A percentile compares a stretch with the other conserved stretches of the same genome.
phyloP scores from a whole-genome alignment of 2,797 vertebrate species.

The Scarus forsteni region DNA sequence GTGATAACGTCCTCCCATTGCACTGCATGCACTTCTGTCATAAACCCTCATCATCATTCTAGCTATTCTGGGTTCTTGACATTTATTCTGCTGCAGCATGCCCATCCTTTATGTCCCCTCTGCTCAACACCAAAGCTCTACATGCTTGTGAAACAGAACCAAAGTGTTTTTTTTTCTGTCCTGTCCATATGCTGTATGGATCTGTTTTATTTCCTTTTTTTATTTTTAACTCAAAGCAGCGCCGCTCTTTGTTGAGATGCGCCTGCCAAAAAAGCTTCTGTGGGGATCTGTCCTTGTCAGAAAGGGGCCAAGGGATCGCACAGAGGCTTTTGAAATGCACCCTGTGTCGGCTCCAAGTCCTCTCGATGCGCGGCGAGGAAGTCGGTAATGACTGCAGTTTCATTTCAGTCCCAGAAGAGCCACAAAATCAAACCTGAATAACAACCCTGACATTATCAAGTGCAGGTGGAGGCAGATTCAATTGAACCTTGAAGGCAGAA shows the following conservation, averaged over 20 bases:
- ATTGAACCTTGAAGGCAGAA: constrained; percentile 21
- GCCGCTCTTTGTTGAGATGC: constrained; percentile 17
- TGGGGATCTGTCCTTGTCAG: constrained; percentile 44
- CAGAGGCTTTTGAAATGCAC: constrained; percentile 57
- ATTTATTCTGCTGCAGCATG: constrained; percentile 38
- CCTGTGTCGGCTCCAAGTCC: constrained; percentile 24
- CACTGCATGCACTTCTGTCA: constrained; percentile 64
- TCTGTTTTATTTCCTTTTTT: constrained; percentile 21
- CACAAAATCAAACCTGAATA: constrained; percentile 53
- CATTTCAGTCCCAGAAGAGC: constrained; percentile 40
- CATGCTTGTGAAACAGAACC: constrained; percentile 8
- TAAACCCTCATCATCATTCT: constrained; percentile 61
- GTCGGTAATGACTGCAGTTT: constrained; percentile 39
- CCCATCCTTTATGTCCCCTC: constrained; percentile 7
- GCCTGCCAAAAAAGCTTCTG: constrained; percentile 33
- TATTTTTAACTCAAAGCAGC: constrained; percentile 25
- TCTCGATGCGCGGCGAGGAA: constrained; percentile 19
- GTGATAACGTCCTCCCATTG: constrained; percentile 49
- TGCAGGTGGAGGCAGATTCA: constrained; percentile 15
- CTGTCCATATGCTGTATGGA: neutral
- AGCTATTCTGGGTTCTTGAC: constrained; percentile 33
- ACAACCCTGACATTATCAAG: constrained; percentile 39
- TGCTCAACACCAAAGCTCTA: constrained; percentile 18
- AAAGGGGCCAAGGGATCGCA: constrained; percentile 42
- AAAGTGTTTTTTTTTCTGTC: constrained; percentile 16